Percentiles rank a stretch among this genome's conserved stretches.
These are phyloP conservation scores for Spisula solida DNA, from an alignment of 2,888 invertebrate species.

Conservation along the genomic window DNA sequence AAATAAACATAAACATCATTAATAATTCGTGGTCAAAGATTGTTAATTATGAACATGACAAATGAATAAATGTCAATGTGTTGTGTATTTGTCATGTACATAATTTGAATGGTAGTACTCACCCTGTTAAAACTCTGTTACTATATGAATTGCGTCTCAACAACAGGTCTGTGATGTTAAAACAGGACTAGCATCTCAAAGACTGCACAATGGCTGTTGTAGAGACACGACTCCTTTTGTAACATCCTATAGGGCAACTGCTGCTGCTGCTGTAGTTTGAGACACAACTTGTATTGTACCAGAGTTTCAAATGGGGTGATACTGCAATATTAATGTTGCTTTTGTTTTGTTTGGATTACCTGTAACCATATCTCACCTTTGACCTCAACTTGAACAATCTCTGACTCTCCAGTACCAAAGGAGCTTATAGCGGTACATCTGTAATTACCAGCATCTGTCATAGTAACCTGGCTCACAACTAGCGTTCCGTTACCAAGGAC, in stretches of 20 bases:
- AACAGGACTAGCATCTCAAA: too few species aligned
- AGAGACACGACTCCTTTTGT: too few species aligned
- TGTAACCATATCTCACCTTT: constrained; percentile 84
- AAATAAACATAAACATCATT: constrained; percentile 23
- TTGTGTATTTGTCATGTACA: neutral
- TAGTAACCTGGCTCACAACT: constrained; percentile 90
- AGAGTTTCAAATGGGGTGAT: too few species aligned
- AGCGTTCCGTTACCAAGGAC: constrained; percentile 80
- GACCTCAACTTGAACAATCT: constrained; percentile 91
- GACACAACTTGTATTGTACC: too few species aligned
- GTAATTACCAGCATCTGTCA: constrained; percentile 97
- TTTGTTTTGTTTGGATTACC: constrained; percentile 16
- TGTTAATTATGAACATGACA: neutral
- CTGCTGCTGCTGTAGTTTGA: too few species aligned
- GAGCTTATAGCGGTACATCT: constrained; percentile 98
- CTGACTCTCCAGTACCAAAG: constrained; percentile 97
- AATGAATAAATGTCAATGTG: neutral
- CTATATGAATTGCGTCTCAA: too few species aligned
- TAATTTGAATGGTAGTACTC: neutral
- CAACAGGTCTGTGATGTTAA: too few species aligned
- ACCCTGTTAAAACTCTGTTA: too few species aligned
- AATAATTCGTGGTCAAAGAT: neutral
- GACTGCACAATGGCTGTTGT: too few species aligned
- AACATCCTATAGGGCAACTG: too few species aligned
- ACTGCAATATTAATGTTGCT: neutral